Evolutionary conservation across 2,888 invertebrate genomes (phyloP), one percentile per base, ranked within the genome.

Genomic region (Synanthedon andrenaeformis): DNA sequence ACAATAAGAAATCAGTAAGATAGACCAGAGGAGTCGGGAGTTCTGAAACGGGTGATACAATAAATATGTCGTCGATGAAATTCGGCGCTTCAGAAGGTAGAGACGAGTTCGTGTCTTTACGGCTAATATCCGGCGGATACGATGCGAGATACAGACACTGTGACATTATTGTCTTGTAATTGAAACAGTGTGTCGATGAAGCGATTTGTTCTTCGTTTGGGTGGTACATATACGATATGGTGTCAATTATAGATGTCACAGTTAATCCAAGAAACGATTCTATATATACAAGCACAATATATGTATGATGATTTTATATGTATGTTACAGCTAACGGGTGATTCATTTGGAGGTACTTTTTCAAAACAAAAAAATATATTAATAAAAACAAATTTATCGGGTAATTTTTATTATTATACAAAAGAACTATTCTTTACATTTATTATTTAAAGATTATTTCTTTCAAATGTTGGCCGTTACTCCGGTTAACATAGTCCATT

Each of bases 121-220:
- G 78, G 67, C 67, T 74, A 74, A 82, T 84, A 82, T 86, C 86
- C 86, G 85, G 65, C 84, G 86, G 86, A 87, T 79, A 82, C 74
- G 76, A 65, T 59, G 64, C 67, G 67, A 63, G 67, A 70, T 70
- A 62, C 65, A 62, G 69, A 74, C 76, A 71, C 70, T 68, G 62
- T 66, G 67, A 72, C 73, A 74, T 79, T 78, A 80, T 79, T 78
- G 77, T 76, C 76, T 65, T 76, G 74, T 85, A 83, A 86, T 84
- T 81, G 84, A 82, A 82, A 72, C 76, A 72, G 77, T 67, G 79
- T 82, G 83, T 72, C 76, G 76, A 80, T 83, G 79, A 81, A 76
- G 79, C 60, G 51, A 58, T 58, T 60, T 58, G 59, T 72, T 70
- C 19, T n/a, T 52, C 54, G 51, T 52, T 53, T 53, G 28, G 51